Evolutionary conservation across 2,113 vertebrate genomes (phyloP).

Genomic region (Pelodiscus sinensis): DNA sequence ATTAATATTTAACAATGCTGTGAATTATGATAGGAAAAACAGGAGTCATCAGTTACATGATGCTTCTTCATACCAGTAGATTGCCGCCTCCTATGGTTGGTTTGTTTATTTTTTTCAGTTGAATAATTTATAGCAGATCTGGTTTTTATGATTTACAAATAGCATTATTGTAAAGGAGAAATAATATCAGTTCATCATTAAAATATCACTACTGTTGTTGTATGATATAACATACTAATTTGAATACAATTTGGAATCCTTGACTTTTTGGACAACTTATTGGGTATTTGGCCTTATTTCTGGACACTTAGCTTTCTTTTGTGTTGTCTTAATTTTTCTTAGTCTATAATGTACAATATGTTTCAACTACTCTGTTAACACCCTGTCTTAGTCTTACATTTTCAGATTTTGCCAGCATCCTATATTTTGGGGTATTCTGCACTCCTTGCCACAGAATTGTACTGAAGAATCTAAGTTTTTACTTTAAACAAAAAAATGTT

Average conservation of each 20-base stretch:
- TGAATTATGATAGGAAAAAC: not conserved
- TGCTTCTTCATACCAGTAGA: not conserved
- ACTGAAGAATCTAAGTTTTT: not conserved
- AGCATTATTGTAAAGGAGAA: not conserved
- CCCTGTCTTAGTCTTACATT: not conserved
- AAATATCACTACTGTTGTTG: not conserved
- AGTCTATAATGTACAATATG: not conserved
- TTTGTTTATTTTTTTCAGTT: not conserved
- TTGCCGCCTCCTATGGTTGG: not conserved
- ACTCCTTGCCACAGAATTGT: not conserved
- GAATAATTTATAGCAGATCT: not conserved
- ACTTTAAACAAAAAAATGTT: not conserved
- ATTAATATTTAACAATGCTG: not conserved
- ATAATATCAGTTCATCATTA: not conserved
- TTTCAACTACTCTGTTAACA: not conserved
- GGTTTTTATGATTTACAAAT: slow-evolving; percentile 5
- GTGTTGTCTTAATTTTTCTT: not conserved
- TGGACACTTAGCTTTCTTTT: not conserved
- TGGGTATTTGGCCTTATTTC: not conserved
- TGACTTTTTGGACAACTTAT: not conserved
- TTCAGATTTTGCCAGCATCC: not conserved
- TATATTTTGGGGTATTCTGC: not conserved
- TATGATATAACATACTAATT: not conserved
- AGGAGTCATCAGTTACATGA: not conserved
- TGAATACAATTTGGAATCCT: not conserved